phyloP scores from a whole-genome alignment of 1,140 invertebrate genomes.

The Heliconius congener region DNA sequence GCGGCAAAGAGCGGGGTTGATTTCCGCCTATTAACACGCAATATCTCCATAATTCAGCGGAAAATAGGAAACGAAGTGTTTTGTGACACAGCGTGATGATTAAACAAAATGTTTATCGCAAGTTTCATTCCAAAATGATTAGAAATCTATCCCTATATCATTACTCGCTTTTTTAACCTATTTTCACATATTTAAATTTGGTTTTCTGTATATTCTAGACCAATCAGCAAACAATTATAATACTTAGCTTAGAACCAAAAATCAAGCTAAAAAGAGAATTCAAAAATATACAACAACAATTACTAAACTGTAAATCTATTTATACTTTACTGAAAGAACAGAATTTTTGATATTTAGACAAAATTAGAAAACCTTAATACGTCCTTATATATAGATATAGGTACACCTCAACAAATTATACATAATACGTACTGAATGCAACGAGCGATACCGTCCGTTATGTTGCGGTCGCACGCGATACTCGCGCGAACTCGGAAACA shows the following conservation, averaged over 20 bases:
- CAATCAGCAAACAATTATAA: background rate
- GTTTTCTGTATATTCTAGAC: background rate
- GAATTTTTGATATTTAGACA: background rate
- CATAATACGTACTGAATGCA: background rate
- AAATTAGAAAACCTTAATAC: background rate
- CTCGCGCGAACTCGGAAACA: constrained; percentile 38
- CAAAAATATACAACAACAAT: too few species aligned
- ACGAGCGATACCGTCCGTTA: constrained; percentile 51
- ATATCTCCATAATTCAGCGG: too few species aligned
- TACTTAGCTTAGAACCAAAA: too few species aligned
- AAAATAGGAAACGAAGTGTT: too few species aligned
- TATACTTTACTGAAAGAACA: background rate
- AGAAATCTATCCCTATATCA: too few species aligned
- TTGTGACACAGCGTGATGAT: too few species aligned
- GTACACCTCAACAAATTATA: background rate
- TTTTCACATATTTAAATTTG: background rate
- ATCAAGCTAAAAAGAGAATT: too few species aligned
- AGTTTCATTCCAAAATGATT: too few species aligned
- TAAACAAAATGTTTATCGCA: too few species aligned
- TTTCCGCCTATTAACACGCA: too few species aligned
- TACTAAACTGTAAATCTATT: background rate
- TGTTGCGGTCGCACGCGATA: constrained; percentile 57
- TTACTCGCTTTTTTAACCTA: too few species aligned
- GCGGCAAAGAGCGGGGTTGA: too few species aligned
- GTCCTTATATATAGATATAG: background rate